Percentiles rank a stretch among this genome's conserved stretches.
Evolutionary conservation across 2,113 vertebrate genomes (phyloP).

Genomic region (Sciurus niger): DNA sequence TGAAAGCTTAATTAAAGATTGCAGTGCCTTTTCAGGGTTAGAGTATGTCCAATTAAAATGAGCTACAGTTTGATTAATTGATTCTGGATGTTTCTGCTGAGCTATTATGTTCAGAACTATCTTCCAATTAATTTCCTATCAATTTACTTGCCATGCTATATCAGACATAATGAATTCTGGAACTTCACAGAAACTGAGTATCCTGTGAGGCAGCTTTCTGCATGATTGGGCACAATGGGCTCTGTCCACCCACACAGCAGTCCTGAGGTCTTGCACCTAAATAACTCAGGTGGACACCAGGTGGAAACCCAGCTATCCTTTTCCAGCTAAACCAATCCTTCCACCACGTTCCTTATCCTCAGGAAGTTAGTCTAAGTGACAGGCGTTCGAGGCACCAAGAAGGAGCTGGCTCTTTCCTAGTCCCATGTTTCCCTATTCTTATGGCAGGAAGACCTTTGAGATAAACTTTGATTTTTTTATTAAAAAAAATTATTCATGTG

Average conservation of each 20-base stretch:
- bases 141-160: constrained; percentile 79
- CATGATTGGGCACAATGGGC: background rate
- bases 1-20: constrained; percentile 81
- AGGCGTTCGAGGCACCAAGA: constrained; percentile 24
- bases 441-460: constrained; percentile 56
- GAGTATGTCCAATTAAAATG: constrained; percentile 81
- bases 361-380: constrained; percentile 24
- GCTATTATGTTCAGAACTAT: constrained; percentile 78
- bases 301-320: background rate
- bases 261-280: background rate
- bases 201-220: constrained; percentile 38
- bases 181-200: constrained; percentile 58
- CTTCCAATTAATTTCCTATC: constrained; percentile 85
- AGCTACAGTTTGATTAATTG: constrained; percentile 83
- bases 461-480: constrained; percentile 51
- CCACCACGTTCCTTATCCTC: background rate
- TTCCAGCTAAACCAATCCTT: background rate
- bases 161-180: constrained; percentile 78
- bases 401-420: constrained; percentile 9
- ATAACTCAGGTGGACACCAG: background rate
- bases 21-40: constrained; percentile 67
- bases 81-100: constrained; percentile 82
- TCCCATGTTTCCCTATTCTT: background rate
- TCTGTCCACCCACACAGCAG: background rate
- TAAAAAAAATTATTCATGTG: constrained; percentile 18